Conservation (phyloP, 2,113 vertebrate genomes). For the Sinosuthora webbiana region DNA sequence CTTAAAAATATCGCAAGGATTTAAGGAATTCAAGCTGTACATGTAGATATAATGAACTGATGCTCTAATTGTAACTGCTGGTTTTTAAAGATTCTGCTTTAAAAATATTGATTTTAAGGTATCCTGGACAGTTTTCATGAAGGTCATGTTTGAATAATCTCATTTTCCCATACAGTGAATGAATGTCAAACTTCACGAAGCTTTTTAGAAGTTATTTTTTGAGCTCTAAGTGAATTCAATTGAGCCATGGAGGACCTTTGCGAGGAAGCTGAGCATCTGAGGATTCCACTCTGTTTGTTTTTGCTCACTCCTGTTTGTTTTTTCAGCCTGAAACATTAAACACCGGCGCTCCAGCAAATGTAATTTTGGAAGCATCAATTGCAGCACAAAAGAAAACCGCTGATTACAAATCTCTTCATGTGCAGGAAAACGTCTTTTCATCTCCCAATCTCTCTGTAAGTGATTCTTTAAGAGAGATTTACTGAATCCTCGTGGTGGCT, state of each 20-base stretch:
- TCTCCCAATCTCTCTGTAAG: background rate
- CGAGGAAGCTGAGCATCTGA: constrained; percentile 37
- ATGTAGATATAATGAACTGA: background rate
- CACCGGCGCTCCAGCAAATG: background rate
- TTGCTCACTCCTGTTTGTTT: constrained; percentile 27
- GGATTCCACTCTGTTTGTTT: constrained; percentile 15
- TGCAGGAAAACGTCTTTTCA: background rate
- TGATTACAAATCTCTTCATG: constrained; percentile 11
- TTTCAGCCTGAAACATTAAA: constrained; percentile 20
- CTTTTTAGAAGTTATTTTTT: constrained; percentile 19
- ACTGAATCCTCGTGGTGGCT: background rate
- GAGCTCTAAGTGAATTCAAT: constrained; percentile 1
- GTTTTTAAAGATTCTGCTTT: background rate
- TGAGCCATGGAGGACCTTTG: background rate
- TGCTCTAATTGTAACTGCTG: background rate
- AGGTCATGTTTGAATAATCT: constrained; percentile 31
- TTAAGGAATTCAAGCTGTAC: background rate
- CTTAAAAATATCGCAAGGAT: background rate
- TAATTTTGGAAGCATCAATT: background rate
- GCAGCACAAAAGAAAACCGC: background rate
- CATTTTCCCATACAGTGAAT: background rate
- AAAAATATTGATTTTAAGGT: background rate
- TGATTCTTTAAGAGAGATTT: constrained; percentile 25
- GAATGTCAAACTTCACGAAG: background rate
- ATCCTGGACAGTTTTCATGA: background rate